Evolutionary conservation across 2,113 vertebrate species (phyloP), one percentile per base, ranked within the genome.

Genomic region (Heterotis niloticus): DNA sequence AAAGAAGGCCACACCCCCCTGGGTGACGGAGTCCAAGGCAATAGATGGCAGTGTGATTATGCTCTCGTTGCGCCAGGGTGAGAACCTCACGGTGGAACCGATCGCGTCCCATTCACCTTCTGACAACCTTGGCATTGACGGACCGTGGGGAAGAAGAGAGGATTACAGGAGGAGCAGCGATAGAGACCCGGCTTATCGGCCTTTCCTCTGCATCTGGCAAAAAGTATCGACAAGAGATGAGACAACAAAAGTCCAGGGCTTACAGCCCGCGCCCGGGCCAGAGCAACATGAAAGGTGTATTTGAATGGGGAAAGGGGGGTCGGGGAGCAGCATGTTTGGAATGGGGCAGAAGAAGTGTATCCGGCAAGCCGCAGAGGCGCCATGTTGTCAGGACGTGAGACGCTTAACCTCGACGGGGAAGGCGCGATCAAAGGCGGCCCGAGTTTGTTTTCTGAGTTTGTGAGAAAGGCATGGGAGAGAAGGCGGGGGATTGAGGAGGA

Each of bases 361-460:
- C 85, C 87, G 83, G 83, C 87, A 89, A 88, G 89, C 83, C 87
- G 79, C 88, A 77, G 83, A 89, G 88, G 88, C 87, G 87, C 85
- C 87, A 88, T 88, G 91, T 91, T 86, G 85, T 88, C 85, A 86
- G 88, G 90, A 91, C 92, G 91, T 93, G 91, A 92, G 92, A 93
- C 90, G 77, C 92, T 92, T 90, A 91, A 91, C 89, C 88, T 90
- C 89, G 90, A 89, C 88, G 83, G 90, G 34, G 91, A 90, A 91
- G 92, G 85, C 85, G 87, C 14, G 83, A 93, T 93, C 90, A 91
- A 92, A 92, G 92, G 87, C 52, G 72, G 76, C 85, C 34, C 81
- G 62, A 79, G 85, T 34, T 89, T 91, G 84, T 88, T 88, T 87
- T 82, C 88, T 88, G 84, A 83, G 88, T 67, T 86, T 89, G 83